A percentile compares a stretch with the other conserved stretches of the same genome.
Conservation (phyloP, 2,888 invertebrate species). For the Cremastobaeus sp. region DNA sequence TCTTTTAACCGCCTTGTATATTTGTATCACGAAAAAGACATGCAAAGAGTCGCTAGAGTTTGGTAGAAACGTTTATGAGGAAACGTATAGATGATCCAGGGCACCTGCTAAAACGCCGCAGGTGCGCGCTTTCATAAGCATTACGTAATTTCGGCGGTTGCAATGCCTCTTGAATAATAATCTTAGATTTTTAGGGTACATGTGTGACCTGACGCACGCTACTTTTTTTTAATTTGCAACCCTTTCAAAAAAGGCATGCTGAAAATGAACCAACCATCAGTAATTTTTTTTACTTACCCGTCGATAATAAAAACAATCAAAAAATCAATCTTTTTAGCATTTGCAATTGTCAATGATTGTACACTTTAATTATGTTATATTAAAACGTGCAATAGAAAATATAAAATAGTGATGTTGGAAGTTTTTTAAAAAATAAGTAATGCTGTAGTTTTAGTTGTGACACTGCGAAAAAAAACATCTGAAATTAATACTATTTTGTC, state of each 20-base stretch:
- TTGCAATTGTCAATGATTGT: no score
- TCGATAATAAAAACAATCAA: no score
- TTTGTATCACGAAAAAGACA: constrained; percentile 55
- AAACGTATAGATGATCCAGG: constrained; percentile 35
- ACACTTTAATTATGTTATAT: no score
- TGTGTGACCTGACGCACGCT: constrained; percentile 28
- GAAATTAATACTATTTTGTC: no score
- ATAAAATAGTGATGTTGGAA: no score
- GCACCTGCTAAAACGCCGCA: constrained; percentile 55
- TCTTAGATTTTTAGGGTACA: constrained; percentile 23
- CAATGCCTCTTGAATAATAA: constrained; percentile 50
- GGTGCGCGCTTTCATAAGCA: constrained; percentile 59
- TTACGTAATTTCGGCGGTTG: constrained; percentile 56
- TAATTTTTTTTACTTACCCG: no score
- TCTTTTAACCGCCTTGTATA: constrained; percentile 52
- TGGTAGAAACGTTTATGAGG: constrained; percentile 28
- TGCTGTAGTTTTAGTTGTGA: no score
- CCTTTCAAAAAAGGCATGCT: constrained; percentile 24
- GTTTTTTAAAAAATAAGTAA: no score
- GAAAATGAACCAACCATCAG: constrained; percentile 12
- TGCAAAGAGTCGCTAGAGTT: constrained; percentile 30
- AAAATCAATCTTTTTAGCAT: no score
- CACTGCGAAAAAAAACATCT: no score
- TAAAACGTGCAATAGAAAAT: no score
- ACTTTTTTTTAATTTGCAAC: no score